Conservation (phyloP, 2,113 vertebrate genomes). For the Oriolus oriolus region DNA sequence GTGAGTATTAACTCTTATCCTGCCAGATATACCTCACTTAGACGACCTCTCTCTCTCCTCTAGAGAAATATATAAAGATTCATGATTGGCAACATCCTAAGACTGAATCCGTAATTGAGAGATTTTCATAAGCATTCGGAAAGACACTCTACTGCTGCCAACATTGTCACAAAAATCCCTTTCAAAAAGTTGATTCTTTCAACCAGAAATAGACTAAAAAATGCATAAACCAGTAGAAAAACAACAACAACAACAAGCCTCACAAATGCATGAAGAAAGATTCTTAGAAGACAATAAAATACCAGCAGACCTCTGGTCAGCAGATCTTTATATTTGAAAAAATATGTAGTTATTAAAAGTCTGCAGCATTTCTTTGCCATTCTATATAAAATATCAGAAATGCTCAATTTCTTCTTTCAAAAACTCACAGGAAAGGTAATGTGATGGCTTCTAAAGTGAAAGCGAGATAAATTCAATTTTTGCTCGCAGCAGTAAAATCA, state of each 20-base stretch:
- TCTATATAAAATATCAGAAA: not conserved
- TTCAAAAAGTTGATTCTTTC: not conserved
- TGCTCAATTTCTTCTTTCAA: not conserved
- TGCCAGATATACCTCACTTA: not conserved
- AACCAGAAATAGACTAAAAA: not conserved
- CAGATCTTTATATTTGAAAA: not conserved
- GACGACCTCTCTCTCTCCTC: not conserved
- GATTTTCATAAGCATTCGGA: not conserved
- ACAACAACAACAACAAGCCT: not conserved
- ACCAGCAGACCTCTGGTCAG: not conserved
- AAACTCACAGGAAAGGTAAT: not conserved
- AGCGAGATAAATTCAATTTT: not conserved
- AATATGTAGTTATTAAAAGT: not conserved
- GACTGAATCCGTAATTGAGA: not conserved
- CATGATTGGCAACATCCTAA: not conserved
- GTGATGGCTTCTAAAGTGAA: not conserved
- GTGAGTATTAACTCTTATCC: slow-evolving; percentile 45
- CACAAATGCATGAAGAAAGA: not conserved
- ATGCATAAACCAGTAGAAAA: not conserved
- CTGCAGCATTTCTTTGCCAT: not conserved
- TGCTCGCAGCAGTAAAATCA: not conserved
- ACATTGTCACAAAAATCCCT: not conserved
- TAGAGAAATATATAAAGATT: not conserved
- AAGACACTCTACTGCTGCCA: not conserved
- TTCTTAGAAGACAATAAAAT: not conserved